phyloP scores from a whole-genome alignment of 2,797 vertebrate species.

The Sarcoramphus papa region DNA sequence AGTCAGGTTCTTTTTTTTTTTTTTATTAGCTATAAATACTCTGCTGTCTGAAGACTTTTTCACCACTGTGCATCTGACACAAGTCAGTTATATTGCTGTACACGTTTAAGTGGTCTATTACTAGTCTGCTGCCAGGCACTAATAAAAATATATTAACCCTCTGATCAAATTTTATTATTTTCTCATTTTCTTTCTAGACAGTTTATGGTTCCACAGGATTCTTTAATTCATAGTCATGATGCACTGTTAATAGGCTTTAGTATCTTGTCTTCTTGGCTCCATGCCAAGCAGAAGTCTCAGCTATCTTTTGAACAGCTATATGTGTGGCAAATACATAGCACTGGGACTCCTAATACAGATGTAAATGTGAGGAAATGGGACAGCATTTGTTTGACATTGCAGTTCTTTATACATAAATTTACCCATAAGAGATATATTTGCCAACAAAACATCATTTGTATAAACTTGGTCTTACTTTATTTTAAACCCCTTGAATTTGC shows the following conservation, averaged over 20 bases:
- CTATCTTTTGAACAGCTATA: conserved; percentile 32
- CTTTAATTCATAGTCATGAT: conserved; percentile 41
- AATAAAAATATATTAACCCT: conserved; percentile 54
- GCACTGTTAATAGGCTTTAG: conserved; percentile 24
- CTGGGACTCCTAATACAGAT: background rate
- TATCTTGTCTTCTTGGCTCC: conserved; percentile 33
- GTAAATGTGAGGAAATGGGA: background rate
- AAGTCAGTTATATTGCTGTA: conserved; percentile 5
- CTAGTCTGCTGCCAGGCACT: conserved; percentile 34
- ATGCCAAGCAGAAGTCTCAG: conserved; percentile 51
- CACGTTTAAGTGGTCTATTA: conserved; percentile 37
- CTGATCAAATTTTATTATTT: conserved; percentile 44
- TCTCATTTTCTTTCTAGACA: conserved; percentile 39
- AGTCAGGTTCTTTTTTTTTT: background rate
- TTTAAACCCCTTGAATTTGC: background rate
- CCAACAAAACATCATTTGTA: background rate
- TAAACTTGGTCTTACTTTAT: background rate
- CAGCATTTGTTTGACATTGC: background rate
- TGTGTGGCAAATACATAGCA: background rate
- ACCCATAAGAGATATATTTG: background rate
- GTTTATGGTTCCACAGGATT: conserved; percentile 45
- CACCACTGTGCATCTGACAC: background rate
- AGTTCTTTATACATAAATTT: background rate
- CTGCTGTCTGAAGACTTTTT: background rate
- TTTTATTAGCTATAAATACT: conserved; percentile 1